Evolutionary conservation across 2,797 vertebrate genomes (phyloP).

Genomic region (Discoglossus pictus): DNA sequence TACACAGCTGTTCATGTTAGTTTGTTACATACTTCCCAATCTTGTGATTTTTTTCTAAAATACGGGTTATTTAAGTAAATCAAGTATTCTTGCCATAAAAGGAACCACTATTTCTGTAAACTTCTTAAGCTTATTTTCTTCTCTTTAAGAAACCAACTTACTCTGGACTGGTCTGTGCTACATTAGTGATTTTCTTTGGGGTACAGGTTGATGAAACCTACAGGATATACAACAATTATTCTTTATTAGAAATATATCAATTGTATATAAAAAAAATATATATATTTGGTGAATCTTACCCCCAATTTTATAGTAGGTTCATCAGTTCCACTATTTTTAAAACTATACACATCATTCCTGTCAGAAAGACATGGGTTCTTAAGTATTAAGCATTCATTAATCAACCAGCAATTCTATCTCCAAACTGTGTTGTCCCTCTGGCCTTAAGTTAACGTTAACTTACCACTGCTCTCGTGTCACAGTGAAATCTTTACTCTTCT

Average conservation of each 20-base stretch:
- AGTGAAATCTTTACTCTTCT: conserved; percentile 57
- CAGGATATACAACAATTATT: not conserved
- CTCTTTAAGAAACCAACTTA: conserved; percentile 9
- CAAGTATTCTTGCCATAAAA: too few species aligned
- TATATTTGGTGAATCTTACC: conserved; percentile 66
- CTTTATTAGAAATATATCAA: too few species aligned
- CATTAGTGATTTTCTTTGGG: not conserved
- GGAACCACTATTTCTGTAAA: too few species aligned
- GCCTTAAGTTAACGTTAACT: too few species aligned
- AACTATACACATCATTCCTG: conserved; percentile 85
- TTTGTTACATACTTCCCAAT: too few species aligned
- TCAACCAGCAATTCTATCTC: too few species aligned
- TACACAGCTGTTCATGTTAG: not conserved
- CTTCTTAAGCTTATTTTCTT: too few species aligned
- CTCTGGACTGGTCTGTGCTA: not conserved
- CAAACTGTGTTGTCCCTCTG: too few species aligned
- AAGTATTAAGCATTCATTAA: not conserved
- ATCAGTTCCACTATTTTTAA: conserved; percentile 65
- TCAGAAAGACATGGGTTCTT: conserved; percentile 49
- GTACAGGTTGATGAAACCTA: conserved; percentile 7
- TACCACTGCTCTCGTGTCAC: conserved; percentile 57
- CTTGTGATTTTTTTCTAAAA: too few species aligned
- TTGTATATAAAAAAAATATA: too few species aligned
- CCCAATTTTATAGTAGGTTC: conserved; percentile 71
- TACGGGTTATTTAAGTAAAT: too few species aligned